Conservation (phyloP, 1,140 invertebrate species). For the Holcopasites calliopsidis region DNA sequence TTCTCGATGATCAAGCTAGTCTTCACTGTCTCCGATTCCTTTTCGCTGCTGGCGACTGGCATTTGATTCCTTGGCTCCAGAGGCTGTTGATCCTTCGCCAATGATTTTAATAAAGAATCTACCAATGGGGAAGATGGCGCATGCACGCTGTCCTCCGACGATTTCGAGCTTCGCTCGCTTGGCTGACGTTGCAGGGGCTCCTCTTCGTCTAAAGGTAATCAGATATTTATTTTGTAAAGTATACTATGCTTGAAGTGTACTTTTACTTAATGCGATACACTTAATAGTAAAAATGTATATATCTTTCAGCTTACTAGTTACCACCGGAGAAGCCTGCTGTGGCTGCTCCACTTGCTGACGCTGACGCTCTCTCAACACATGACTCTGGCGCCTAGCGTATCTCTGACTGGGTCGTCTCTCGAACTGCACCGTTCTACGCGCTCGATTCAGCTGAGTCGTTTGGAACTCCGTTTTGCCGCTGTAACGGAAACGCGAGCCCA, state of each 20-base stretch:
- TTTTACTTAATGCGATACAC: too few species aligned
- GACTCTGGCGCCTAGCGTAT: slow-evolving; percentile 93
- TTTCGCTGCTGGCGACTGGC: slow-evolving; percentile 74
- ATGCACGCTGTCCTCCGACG: slow-evolving; percentile 70
- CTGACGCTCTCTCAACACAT: slow-evolving; percentile 88
- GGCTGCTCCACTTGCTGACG: slow-evolving; percentile 80
- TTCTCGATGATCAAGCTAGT: slow-evolving; percentile 75
- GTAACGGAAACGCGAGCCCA: slow-evolving; percentile 97
- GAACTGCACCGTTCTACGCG: slow-evolving; percentile 94
- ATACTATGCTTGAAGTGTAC: too few species aligned
- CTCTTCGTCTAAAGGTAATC: slow-evolving; percentile 61
- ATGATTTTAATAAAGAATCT: slow-evolving; percentile 81
- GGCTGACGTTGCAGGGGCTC: slow-evolving; percentile 79
- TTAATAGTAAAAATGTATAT: not conserved
- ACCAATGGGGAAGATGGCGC: slow-evolving; percentile 74
- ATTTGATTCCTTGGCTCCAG: slow-evolving; percentile 79
- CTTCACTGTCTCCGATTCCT: slow-evolving; percentile 72
- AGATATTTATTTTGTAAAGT: not conserved
- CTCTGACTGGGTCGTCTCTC: slow-evolving; percentile 97
- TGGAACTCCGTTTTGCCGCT: slow-evolving; percentile 97
- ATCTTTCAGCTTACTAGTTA: slow-evolving; percentile 55
- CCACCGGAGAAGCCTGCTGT: slow-evolving; percentile 51
- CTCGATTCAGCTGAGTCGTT: slow-evolving; percentile 93
- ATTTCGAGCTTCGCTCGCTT: slow-evolving; percentile 79
- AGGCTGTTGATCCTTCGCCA: slow-evolving; percentile 81